Conservation (phyloP, 1,140 invertebrate species). For the Cotesia vestalis region DNA sequence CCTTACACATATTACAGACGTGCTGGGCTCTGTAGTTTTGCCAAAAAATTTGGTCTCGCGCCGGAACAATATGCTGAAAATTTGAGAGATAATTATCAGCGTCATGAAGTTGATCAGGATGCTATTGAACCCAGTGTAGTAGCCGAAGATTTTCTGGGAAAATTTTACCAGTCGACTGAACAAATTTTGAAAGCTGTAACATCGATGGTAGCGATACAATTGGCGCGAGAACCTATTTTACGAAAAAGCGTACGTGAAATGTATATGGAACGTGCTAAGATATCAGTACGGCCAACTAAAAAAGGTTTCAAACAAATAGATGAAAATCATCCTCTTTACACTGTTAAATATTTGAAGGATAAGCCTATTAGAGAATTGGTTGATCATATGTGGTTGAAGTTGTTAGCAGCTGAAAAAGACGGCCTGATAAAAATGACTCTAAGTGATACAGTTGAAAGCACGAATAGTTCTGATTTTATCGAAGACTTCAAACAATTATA, state of each 20-base stretch:
- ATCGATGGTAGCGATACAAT: constrained; percentile 93
- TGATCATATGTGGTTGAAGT: constrained; percentile 89
- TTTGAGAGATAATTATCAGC: constrained; percentile 93
- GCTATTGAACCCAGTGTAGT: constrained; percentile 80
- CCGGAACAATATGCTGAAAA: constrained; percentile 98
- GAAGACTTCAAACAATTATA: constrained; percentile 93
- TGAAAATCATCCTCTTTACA: constrained; percentile 88
- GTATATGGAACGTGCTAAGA: constrained; percentile 90
- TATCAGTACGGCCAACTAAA: constrained; percentile 87
- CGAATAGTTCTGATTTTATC: constrained; percentile 78
- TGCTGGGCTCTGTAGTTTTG: constrained; percentile 84
- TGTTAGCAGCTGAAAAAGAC: constrained; percentile 87
- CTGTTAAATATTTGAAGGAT: constrained; percentile 93
- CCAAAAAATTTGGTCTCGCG: constrained; percentile 93
- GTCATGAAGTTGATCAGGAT: constrained; percentile 95
- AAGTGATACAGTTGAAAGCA: constrained; percentile 81
- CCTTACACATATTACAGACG: constrained; percentile 87
- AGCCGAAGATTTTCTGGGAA: constrained; percentile 75
- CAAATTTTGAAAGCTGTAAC: constrained; percentile 88
- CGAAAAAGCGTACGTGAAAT: constrained; percentile 85
- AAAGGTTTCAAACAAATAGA: constrained; percentile 93
- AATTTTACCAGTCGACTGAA: constrained; percentile 72
- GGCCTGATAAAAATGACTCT: constrained; percentile 78
- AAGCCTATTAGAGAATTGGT: constrained; percentile 92
- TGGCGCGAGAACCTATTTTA: constrained; percentile 91